These are phyloP conservation scores for Gnathonemus echidnorhynchus DNA, from an alignment of 2,113 vertebrate genomes.

Conservation along the genomic window DNA sequence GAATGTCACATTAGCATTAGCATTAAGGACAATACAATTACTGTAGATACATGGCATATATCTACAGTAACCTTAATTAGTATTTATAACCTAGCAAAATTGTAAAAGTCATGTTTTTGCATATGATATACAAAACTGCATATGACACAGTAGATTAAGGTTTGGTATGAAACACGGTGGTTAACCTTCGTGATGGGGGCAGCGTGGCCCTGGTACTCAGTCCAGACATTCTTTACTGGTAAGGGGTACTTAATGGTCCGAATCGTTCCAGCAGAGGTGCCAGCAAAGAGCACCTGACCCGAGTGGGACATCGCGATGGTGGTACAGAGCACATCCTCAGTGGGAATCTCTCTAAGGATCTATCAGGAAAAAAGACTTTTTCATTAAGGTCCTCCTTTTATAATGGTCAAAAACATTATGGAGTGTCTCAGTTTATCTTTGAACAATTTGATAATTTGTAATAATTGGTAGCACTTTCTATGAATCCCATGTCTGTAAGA, in stretches of 20 bases:
- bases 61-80: neutral
- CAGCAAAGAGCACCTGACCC: conserved; percentile 73
- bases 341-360: conserved; percentile 72
- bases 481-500: neutral
- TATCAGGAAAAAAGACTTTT: conserved; percentile 36
- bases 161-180: neutral
- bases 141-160: neutral
- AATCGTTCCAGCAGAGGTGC: conserved; percentile 75
- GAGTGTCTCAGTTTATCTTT: neutral
- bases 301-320: conserved; percentile 72
- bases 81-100: neutral
- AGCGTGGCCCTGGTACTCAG: conserved; percentile 76
- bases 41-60: neutral
- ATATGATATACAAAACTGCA: neutral
- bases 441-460: neutral
- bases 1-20: neutral
- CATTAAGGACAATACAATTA: neutral
- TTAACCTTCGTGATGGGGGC: conserved; percentile 82
- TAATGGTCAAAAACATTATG: neutral
- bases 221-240: conserved; percentile 69
- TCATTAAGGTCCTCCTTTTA: neutral
- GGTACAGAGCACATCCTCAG: conserved; percentile 66
- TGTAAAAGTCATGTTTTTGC: neutral
- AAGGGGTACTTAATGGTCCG: conserved; percentile 80
- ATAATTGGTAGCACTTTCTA: neutral